Conservation (phyloP, 2,888 invertebrate genomes). For the Lathronympha strigana region DNA sequence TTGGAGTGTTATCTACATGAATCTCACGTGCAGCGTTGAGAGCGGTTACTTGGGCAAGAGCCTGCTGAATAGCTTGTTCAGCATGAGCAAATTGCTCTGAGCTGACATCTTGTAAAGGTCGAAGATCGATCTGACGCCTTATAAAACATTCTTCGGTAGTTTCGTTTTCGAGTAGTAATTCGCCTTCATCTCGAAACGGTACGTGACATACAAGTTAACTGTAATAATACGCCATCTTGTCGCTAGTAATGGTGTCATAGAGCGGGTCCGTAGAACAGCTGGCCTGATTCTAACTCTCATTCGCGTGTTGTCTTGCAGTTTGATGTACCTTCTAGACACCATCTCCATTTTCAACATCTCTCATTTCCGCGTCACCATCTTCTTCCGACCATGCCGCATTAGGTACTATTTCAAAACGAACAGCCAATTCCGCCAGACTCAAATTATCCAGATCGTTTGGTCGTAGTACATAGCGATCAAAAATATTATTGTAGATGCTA, state of each 20-base stretch:
- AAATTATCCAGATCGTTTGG: constrained; percentile 46
- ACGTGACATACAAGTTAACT: constrained; percentile 50
- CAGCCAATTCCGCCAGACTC: constrained; percentile 52
- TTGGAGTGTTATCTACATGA: constrained; percentile 24
- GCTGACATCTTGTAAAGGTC: constrained; percentile 42
- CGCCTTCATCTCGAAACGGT: constrained; percentile 48
- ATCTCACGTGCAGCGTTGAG: constrained; percentile 43
- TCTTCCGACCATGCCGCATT: constrained; percentile 45
- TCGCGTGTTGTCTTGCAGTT: constrained; percentile 47
- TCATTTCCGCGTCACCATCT: constrained; percentile 46
- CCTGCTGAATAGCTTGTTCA: constrained; percentile 49
- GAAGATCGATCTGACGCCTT: constrained; percentile 44
- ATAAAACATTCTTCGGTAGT: constrained; percentile 47
- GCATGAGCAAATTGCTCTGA: constrained; percentile 47
- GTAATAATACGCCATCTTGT: constrained; percentile 47
- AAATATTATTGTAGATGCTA: constrained; percentile 48
- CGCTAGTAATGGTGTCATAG: constrained; percentile 50
- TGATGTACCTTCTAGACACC: constrained; percentile 44
- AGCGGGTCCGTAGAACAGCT: constrained; percentile 52
- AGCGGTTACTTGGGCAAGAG: constrained; percentile 46
- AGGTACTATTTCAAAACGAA: constrained; percentile 48
- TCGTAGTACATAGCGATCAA: constrained; percentile 47
- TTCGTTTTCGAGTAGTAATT: constrained; percentile 46
- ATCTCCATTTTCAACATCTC: constrained; percentile 43
- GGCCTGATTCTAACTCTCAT: constrained; percentile 52